Evolutionary conservation across 2,797 vertebrate species (phyloP), one percentile per base, ranked within the genome.

Genomic region (Streptopelia turtur): DNA sequence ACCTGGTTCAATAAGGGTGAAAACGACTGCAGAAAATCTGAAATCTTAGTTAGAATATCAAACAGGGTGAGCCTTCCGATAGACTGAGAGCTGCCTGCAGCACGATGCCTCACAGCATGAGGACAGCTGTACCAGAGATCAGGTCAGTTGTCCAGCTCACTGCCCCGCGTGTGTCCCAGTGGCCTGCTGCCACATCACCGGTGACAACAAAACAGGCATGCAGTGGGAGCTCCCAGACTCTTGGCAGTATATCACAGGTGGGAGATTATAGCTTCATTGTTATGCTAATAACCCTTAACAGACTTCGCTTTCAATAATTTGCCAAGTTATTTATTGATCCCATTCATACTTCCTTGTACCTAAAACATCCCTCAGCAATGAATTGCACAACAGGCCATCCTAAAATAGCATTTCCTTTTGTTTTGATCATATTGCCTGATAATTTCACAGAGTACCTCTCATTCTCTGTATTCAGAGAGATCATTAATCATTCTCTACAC

Each of bases 241-340:
- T 39, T 3, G 5, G 7, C 59, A 28, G 10, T 3, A 3, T 4
- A 33, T 20, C 30, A 57, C 24, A 56, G 22, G 30, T 55, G 4
- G 17, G 22, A 89, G 18, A 6, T 5, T 2, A 1, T 4, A 57
- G 23, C 25, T 16, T 21, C 2, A 0, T 11, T n/a, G 6, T 15
- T 69, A 6, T 27, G 47, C 23, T 53, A 11, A 22, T 6, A 60
- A 28, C 20, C 37, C 20, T 57, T 45, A 39, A 33, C 10, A 80
- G 25, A 57, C 28, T 33, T 64, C 27, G 14, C 16, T 75, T 78
- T 69, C 3, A 2, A 18, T 30, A 72, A 50, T 37, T 41, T 35
- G 1, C 5, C 13, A n/a, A 27, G 55, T 31, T 66, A 57, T 8
- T 72, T 65, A 31, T 7, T 37, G 47, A 74, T 20, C 30, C 16